Conservation (phyloP, 2,888 invertebrate species). For the Colletes collaris region DNA sequence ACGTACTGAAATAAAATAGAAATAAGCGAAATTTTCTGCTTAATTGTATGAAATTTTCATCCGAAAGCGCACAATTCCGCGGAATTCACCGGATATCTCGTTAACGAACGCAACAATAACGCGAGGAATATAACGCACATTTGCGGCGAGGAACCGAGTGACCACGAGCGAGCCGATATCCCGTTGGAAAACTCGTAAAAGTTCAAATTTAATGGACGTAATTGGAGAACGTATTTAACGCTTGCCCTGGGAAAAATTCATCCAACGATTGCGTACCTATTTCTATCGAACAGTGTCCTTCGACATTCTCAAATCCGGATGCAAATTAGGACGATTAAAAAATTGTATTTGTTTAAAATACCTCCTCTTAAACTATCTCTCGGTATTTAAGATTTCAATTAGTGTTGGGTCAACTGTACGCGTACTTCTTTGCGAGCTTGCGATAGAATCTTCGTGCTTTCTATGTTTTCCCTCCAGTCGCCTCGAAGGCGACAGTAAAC, state of each 20-base stretch:
- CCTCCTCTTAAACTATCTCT: too few relatives aligned
- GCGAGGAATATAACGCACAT: not conserved
- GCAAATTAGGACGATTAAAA: too few relatives aligned
- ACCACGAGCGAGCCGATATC: not conserved
- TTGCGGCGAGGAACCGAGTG: not conserved
- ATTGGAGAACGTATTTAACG: slow-evolving; percentile 1
- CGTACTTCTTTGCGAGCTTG: too few relatives aligned
- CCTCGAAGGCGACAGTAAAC: not conserved
- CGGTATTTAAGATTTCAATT: too few relatives aligned
- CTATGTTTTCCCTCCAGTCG: not conserved
- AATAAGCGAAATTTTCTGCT: too few relatives aligned
- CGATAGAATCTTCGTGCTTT: not conserved
- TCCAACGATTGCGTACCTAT: too few relatives aligned
- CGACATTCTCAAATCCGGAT: too few relatives aligned
- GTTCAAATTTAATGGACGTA: not conserved
- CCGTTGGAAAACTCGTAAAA: not conserved
- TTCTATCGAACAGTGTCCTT: too few relatives aligned
- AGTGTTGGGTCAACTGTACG: too few relatives aligned
- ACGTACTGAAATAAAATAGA: too few relatives aligned
- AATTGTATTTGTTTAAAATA: too few relatives aligned
- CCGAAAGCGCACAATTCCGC: not conserved
- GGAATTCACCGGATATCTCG: not conserved
- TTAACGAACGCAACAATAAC: slow-evolving; percentile 5
- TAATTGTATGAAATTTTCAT: not conserved
- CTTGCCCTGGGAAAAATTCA: not conserved